phyloP scores from a whole-genome alignment of 2,113 vertebrate genomes.

The Australoheros scitulus region DNA sequence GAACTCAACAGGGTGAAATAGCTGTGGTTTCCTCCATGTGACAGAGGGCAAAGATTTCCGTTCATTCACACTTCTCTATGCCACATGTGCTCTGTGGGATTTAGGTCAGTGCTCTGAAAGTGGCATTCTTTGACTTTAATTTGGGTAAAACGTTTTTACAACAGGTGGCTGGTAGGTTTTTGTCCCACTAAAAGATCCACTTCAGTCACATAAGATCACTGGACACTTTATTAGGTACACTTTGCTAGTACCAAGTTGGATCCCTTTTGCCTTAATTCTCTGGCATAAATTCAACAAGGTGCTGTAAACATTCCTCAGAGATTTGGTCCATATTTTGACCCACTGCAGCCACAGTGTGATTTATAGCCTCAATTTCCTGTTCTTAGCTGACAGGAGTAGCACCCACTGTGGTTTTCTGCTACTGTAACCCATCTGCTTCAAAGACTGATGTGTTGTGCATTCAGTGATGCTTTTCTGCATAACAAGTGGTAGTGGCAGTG shows the following conservation, averaged over 20 bases:
- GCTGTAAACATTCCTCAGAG: not conserved
- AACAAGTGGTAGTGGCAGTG: no score
- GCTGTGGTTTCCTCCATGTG: not conserved
- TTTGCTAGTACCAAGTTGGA: not conserved
- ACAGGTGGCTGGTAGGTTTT: not conserved
- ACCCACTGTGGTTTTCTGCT: not conserved
- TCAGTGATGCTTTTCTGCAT: not conserved
- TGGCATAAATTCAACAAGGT: not conserved
- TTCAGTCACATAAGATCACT: not conserved
- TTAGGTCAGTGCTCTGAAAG: no score
- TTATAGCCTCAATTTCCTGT: not conserved
- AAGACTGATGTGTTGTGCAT: not conserved
- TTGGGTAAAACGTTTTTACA: not conserved
- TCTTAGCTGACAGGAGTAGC: not conserved
- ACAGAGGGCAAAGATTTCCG: not conserved
- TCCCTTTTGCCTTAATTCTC: not conserved
- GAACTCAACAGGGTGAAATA: not conserved
- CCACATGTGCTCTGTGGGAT: not conserved
- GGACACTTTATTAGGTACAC: not conserved
- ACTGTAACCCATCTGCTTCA: not conserved
- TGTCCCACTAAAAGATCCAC: not conserved
- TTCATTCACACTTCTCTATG: not conserved
- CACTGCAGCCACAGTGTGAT: not conserved
- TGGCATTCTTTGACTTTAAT: not conserved
- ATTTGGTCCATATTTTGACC: not conserved